A percentile compares a stretch with the other conserved stretches of the same genome.
phyloP scores from a whole-genome alignment of 1,140 invertebrate genomes.

The Lasioglossum baleicum region DNA sequence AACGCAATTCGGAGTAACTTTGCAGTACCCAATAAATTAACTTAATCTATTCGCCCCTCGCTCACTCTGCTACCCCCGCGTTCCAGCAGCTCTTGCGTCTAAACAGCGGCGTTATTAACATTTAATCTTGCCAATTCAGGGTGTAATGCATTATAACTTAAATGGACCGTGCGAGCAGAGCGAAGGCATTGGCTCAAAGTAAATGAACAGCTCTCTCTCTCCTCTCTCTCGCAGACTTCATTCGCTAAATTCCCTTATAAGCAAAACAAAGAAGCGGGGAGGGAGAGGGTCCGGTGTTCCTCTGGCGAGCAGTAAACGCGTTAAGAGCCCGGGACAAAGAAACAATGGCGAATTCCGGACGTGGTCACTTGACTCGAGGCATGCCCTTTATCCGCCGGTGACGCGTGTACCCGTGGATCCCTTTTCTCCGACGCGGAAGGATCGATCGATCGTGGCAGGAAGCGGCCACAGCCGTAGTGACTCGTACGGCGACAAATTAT shows the following conservation, averaged over 20 bases:
- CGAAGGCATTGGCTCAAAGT: neutral
- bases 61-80: no score
- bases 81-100: no score
- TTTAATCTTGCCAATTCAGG: no score
- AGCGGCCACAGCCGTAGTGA: slow-evolving; percentile 18
- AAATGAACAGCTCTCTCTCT: neutral
- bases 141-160: no score
- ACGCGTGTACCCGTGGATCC: slow-evolving; percentile 27
- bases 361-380: slow-evolving; percentile 47
- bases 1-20: no score
- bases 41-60: no score
- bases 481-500: slow-evolving; percentile 57
- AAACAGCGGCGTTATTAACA: no score
- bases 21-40: no score
- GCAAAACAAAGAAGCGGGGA: neutral
- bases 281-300: neutral
- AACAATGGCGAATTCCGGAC: slow-evolving; percentile 45
- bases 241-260: neutral
- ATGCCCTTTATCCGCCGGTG: slow-evolving; percentile 30
- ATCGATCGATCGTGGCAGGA: slow-evolving; percentile 60
- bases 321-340: slow-evolving; percentile 37
- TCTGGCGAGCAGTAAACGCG: slow-evolving; percentile 19
- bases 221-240: neutral
- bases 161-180: no score
- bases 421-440: slow-evolving; percentile 16